phyloP scores from a whole-genome alignment of 2,797 vertebrate genomes.

The Enteromius viviparus region DNA sequence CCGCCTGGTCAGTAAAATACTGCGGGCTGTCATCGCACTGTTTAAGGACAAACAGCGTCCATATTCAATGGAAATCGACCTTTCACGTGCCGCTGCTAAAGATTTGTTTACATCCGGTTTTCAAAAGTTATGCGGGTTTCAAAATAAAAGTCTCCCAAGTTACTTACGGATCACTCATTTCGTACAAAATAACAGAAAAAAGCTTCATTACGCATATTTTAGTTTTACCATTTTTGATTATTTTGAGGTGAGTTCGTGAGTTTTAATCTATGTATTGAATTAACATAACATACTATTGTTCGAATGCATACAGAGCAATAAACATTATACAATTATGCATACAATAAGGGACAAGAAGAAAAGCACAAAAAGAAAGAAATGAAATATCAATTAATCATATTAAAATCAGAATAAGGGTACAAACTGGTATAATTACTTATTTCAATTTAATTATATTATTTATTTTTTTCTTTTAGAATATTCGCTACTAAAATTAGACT shows the following conservation, averaged over 20 bases:
- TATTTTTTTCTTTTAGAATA: not conserved
- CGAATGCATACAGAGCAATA: not conserved
- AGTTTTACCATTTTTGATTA: not conserved
- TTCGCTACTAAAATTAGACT: not conserved
- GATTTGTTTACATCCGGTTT: slow-evolving; percentile 28
- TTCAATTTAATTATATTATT: not conserved
- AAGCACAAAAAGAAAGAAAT: too few species aligned
- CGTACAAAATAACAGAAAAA: not conserved
- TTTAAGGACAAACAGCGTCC: not conserved
- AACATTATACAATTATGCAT: not conserved
- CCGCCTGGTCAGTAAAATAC: slow-evolving; percentile 12
- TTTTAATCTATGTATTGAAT: not conserved
- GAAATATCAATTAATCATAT: not conserved
- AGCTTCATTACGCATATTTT: not conserved
- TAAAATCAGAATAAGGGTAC: not conserved
- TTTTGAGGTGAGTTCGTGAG: not conserved
- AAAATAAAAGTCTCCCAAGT: slow-evolving; percentile 18
- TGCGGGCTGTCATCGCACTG: slow-evolving; percentile 28
- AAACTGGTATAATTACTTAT: too few species aligned
- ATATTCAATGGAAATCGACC: not conserved
- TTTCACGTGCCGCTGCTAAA: not conserved
- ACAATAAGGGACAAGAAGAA: not conserved
- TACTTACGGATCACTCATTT: not conserved
- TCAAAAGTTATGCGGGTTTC: not conserved
- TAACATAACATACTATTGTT: not conserved